These are phyloP conservation scores for Sebastes paucispinis DNA, from an alignment of 2,797 vertebrate species.

Conservation along the genomic window DNA sequence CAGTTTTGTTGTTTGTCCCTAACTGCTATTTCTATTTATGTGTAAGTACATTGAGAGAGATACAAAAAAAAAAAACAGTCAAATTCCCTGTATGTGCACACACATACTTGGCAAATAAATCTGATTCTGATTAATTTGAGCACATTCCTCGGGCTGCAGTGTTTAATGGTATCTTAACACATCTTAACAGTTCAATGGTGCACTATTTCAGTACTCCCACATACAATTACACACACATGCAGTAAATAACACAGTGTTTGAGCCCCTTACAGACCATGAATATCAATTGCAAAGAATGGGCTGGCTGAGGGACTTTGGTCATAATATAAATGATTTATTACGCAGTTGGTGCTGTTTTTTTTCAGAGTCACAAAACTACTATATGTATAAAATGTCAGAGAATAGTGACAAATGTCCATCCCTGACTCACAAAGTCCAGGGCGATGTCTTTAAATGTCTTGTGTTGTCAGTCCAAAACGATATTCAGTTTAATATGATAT, in stretches of 20 bases:
- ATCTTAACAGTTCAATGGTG: background rate
- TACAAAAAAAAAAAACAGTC: too few species aligned
- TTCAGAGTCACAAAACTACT: background rate
- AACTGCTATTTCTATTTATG: too few species aligned
- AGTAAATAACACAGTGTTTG: background rate
- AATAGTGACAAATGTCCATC: too few species aligned
- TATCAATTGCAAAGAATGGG: background rate
- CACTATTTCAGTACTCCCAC: background rate
- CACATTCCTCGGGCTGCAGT: background rate
- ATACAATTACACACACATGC: background rate
- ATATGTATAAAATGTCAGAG: background rate
- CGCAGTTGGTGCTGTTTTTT: background rate
- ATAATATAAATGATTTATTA: conserved; percentile 33
- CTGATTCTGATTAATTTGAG: background rate
- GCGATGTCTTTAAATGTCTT: too few species aligned
- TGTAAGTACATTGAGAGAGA: too few species aligned
- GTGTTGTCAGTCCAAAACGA: too few species aligned
- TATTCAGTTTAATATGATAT: too few species aligned
- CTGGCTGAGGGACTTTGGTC: background rate
- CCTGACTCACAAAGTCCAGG: too few species aligned
- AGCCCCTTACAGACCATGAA: background rate
- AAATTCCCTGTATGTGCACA: too few species aligned
- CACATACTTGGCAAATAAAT: too few species aligned
- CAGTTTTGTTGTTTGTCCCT: too few species aligned
- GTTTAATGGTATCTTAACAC: background rate